Conservation (phyloP, 2,113 vertebrate genomes). For the Shinisaurus crocodilurus region DNA sequence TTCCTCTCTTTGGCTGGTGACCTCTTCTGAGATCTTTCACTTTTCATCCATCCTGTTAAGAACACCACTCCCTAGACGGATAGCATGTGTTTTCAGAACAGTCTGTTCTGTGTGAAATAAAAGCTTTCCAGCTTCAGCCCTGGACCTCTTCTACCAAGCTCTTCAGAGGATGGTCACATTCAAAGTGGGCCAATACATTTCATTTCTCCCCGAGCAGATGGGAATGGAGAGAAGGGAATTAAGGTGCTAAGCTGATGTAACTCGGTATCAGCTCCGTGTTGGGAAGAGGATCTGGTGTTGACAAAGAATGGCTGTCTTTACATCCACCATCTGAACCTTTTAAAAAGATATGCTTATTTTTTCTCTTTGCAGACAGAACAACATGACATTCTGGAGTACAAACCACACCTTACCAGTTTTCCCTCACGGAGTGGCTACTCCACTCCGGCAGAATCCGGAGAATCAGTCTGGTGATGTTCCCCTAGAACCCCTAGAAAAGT, state of each 20-base stretch:
- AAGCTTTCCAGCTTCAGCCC: not conserved
- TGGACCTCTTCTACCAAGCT: not conserved
- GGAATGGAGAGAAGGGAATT: slow-evolving; percentile 8
- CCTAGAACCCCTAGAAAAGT: too few species aligned
- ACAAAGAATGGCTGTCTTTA: slow-evolving; percentile 38
- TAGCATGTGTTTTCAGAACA: not conserved
- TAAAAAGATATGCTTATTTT: slow-evolving; percentile 9
- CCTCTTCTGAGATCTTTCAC: not conserved
- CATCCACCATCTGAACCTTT: slow-evolving; percentile 25
- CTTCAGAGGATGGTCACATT: not conserved
- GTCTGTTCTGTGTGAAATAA: not conserved
- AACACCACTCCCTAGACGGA: not conserved
- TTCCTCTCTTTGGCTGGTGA: not conserved
- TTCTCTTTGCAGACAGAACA: not conserved
- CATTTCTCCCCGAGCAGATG: not conserved
- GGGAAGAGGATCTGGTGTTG: slow-evolving; percentile 36
- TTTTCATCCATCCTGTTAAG: not conserved
- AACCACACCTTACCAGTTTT: not conserved
- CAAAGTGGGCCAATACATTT: rapidly evolving
- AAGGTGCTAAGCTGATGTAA: slow-evolving; percentile 13
- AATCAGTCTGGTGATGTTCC: too few species aligned
- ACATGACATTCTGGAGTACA: not conserved
- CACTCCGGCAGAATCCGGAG: too few species aligned
- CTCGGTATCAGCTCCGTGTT: slow-evolving; percentile 38
- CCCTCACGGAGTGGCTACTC: not conserved